Conservation (phyloP, 2,888 invertebrate species). For the Halictus ligatus region DNA sequence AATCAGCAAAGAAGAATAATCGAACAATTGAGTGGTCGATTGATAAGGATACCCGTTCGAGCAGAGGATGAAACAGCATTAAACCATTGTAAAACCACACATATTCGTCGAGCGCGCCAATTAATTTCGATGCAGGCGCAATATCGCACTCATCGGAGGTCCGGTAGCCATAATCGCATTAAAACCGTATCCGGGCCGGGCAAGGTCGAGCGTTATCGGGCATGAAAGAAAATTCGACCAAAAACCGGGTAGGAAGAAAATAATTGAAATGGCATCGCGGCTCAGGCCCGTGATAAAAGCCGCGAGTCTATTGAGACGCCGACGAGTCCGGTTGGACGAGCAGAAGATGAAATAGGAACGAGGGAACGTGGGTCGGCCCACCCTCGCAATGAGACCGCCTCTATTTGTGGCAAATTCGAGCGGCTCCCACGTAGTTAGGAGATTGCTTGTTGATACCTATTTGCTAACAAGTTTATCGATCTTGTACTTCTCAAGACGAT, state of each 20-base stretch:
- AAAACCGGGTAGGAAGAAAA: conserved; percentile 9
- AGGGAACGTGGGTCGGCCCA: neutral
- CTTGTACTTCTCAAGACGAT: conserved; percentile 21
- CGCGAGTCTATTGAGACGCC: conserved; percentile 16
- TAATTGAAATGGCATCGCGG: conserved; percentile 39
- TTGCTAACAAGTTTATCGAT: conserved; percentile 46
- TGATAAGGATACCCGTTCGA: neutral
- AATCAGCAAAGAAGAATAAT: neutral
- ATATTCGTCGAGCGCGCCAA: neutral
- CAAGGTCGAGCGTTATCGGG: neutral
- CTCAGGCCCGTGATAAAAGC: neutral
- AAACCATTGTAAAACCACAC: neutral
- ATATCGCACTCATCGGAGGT: neutral
- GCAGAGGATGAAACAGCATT: neutral
- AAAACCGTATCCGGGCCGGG: conserved; percentile 24
- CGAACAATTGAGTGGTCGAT: neutral
- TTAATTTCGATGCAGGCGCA: neutral
- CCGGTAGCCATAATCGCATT: conserved; percentile 15
- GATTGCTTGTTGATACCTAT: conserved; percentile 42
- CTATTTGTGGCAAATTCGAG: conserved; percentile 17
- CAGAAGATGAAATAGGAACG: conserved; percentile 13
- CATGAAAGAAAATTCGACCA: conserved; percentile 26
- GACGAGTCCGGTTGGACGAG: conserved; percentile 10
- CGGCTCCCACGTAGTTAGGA: neutral
- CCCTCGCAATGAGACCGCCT: conserved; percentile 14